Evolutionary conservation across 2,888 invertebrate genomes (phyloP), one percentile per base, ranked within the genome.

Genomic region (Mongoloraphidia duomilia): DNA sequence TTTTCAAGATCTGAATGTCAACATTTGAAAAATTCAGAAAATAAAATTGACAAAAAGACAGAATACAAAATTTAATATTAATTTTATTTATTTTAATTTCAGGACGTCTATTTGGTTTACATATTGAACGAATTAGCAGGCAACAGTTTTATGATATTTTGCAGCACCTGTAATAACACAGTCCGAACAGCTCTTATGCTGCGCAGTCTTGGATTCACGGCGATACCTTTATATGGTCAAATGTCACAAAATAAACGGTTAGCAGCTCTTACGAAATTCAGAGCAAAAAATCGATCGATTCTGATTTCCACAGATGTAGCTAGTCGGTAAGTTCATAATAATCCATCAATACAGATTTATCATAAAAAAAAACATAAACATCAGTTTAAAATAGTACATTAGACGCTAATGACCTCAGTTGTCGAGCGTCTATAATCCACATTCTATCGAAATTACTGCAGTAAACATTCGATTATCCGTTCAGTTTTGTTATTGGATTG

Each of bases 281-380:
- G 92, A 69, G 84, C 86, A 33, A 94, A 93, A 68, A 82, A 78
- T 59, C 72, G 96, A n/a, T 90, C 93, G 0, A 89, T 98, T 59
- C 74, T 99, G 5, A 91, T 98, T 50, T 97, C 97, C 11, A 98
- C 98, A 0, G 98, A 98, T 71, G 98, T 98, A 1, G 98, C 97
- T 2, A 95, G 95, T 62, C 82, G 92, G 89, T 88, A 57, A 63
- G 65, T 59, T 44, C 2, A 26, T 1, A 26, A 26, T 26, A 6
- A 3, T 6, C 26, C 26, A 26, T 26, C 5, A 26, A 26, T 6
- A 26, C 26, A 26, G n/a, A n/a, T n/a, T n/a, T n/a, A n/a, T n/a
- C n/a, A n/a, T n/a, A n/a, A n/a, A n/a, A n/a, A n/a, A n/a, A n/a
- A n/a, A n/a, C n/a, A 17, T 4, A 17, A 17, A 17, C 17, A 3